These are phyloP conservation scores for Neolamprologus tretocephalus DNA, from an alignment of 2,113 vertebrate species.

Conservation along the genomic window DNA sequence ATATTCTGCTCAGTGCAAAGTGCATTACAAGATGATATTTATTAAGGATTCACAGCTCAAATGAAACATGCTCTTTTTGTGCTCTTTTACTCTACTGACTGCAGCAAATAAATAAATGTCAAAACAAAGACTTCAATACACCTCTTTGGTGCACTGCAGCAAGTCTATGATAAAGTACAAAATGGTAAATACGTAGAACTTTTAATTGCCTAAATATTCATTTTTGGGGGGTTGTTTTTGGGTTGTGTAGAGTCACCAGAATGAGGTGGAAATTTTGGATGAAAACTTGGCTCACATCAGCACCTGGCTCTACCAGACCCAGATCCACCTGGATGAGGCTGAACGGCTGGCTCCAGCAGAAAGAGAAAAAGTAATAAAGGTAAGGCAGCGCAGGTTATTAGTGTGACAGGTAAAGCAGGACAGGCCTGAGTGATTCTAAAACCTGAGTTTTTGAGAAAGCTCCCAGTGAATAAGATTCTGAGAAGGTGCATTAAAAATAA, in stretches of 20 bases:
- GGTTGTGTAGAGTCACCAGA: constrained; percentile 82
- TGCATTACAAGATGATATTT: not conserved
- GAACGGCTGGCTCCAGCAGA: constrained; percentile 81
- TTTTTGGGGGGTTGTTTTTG: not conserved
- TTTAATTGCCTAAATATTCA: not conserved
- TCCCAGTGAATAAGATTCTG: not conserved
- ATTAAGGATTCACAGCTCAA: not conserved
- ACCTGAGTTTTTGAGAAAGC: not conserved
- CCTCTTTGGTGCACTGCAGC: not conserved
- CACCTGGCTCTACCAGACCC: constrained; percentile 97
- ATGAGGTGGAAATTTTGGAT: constrained; percentile 92
- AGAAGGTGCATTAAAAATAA: not conserved
- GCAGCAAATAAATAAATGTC: not conserved
- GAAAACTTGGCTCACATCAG: constrained; percentile 97
- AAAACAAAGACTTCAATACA: not conserved
- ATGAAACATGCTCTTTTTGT: not conserved
- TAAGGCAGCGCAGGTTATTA: constrained; percentile 21
- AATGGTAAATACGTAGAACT: not conserved
- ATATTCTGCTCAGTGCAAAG: not conserved
- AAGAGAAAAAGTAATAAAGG: constrained; percentile 85
- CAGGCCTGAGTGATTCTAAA: not conserved
- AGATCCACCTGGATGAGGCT: constrained; percentile 90
- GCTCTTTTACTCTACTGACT: not conserved
- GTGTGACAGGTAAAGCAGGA: not conserved
- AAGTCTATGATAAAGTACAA: not conserved